Base-by-base conservation (phyloP, 2,797 vertebrate genomes). In the Alectoris magna region DNA sequence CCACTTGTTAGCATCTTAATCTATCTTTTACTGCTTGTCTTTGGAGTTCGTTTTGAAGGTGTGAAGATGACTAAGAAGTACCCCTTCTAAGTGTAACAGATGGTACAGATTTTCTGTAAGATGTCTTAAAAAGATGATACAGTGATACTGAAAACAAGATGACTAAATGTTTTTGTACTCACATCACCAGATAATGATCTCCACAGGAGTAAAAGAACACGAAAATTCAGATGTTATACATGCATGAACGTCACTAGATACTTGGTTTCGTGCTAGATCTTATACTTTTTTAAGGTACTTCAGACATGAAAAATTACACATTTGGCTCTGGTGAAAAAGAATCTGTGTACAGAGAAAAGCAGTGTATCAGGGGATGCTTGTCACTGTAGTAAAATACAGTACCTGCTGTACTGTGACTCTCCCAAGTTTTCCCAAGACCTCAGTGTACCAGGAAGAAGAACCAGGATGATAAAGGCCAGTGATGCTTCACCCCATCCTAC, bases 71-170 rank as follows among this genome's bases (percentile, higher is more conserved):
- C 70, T 81, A 94, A 94, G 79, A 58, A 6, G 10, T n/a, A n/a
- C 69, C 53, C 70, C 89, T 94, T 66, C n/a, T 9, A 86, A 77
- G 17, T 34, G 36, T 19, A 72, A 85, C 75, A 95, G 91, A 94
- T 88, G 93, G 86, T 31, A 48, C 75, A 84, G 74, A 75, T 68
- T 83, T 94, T 84, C 72, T 79, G 38, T 68, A 78, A 96, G 82
- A 43, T 91, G 58, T 60, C 85, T 80, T 77, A 43, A 84, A 74
- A 70, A 88, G 67, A 88, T 75, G 73, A 10, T 81, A 70, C 11
- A 69, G 77, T 74, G 73, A 67, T 77, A 70, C 58, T 48, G 63
- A 68, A 87, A 79, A 77, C 84, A 49, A 72, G 71, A 92, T 88
- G 68, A 73, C 66, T 85, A 73, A 91, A 70, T 75, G 16, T 86